Percentiles rank a stretch among this genome's conserved stretches.
Conservation (phyloP, 2,113 vertebrate genomes). For the Pluvianellus socialis region DNA sequence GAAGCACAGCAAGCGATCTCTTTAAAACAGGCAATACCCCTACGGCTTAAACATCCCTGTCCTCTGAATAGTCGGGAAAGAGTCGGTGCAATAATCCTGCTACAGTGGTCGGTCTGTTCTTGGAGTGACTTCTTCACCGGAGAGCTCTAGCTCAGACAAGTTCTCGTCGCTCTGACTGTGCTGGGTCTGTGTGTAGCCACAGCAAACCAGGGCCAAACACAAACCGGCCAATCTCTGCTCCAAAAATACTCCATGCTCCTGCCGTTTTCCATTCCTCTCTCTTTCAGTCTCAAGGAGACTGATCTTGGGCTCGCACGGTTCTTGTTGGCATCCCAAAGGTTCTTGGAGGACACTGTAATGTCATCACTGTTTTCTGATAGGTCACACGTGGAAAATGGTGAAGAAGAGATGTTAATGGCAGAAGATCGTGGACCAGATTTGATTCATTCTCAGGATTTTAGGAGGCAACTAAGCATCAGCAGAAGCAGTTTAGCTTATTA, state of each 20-base stretch:
- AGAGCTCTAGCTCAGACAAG: not conserved
- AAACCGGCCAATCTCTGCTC: not conserved
- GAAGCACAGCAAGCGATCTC: not conserved
- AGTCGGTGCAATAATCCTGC: not conserved
- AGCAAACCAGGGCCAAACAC: not conserved
- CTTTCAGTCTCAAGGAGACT: not conserved
- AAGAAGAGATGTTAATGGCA: constrained; percentile 9
- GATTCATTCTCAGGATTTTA: not conserved
- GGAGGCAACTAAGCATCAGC: not conserved
- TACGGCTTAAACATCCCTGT: not conserved
- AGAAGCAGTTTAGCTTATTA: not conserved
- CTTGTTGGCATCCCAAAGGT: not conserved
- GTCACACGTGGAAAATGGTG: not conserved
- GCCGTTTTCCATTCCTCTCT: not conserved
- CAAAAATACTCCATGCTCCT: not conserved
- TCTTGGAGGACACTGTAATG: not conserved
- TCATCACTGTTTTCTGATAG: not conserved
- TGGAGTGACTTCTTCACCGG: not conserved
- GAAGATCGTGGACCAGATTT: not conserved
- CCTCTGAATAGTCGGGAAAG: not conserved
- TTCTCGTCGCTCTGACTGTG: not conserved
- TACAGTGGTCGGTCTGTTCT: not conserved
- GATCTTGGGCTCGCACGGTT: not conserved
- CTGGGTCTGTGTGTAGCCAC: not conserved
- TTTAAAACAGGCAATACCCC: not conserved